Evolutionary conservation across 2,888 invertebrate species (phyloP).

Genomic region (Alentia gelatinosa): DNA sequence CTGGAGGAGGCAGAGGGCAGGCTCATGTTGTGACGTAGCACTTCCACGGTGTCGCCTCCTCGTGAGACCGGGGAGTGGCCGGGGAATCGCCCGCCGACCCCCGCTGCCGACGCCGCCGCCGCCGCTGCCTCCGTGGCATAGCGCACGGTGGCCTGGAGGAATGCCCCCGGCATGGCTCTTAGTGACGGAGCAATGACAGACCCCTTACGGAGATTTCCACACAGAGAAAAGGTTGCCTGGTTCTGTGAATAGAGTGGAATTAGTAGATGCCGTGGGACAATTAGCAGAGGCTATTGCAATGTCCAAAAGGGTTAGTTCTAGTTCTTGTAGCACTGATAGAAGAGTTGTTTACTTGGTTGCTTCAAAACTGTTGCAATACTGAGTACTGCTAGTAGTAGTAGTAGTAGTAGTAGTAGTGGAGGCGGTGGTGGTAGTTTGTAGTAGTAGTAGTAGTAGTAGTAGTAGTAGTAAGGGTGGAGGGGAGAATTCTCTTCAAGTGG

Average conservation of each 20-base stretch:
- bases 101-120: background rate
- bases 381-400: too few relatives aligned
- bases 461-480: too few relatives aligned
- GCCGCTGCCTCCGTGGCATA: background rate
- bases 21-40: slow-evolving; percentile 11
- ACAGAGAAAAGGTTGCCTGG: background rate
- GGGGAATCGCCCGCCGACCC: background rate
- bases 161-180: background rate
- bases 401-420: too few relatives aligned
- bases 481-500: too few relatives aligned
- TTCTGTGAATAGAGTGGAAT: background rate
- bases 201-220: background rate
- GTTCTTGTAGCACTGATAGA: background rate
- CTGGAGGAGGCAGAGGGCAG: background rate
- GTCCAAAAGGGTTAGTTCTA: background rate
- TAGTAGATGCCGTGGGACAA: background rate
- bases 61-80: background rate
- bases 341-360: background rate
- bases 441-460: too few relatives aligned
- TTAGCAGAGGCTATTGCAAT: background rate
- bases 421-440: too few relatives aligned
- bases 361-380: background rate
- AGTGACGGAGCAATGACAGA: background rate
- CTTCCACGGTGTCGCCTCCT: background rate
- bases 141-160: background rate